Evolutionary conservation across 2,888 invertebrate species (phyloP).

Genomic region (Drosophila nigricruria): DNA sequence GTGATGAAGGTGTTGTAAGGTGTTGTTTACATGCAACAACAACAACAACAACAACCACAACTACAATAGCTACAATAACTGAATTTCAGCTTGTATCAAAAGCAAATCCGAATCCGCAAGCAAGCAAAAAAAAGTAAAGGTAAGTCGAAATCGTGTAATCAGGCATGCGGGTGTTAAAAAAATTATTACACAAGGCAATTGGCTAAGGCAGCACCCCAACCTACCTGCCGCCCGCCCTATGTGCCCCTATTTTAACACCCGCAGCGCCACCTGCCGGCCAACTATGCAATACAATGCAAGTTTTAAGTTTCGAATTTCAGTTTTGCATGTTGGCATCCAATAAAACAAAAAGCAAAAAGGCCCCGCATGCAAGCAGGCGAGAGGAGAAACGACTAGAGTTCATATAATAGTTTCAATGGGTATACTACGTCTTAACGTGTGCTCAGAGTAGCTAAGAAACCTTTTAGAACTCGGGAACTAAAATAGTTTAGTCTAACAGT

Average conservation of each 20-base stretch:
- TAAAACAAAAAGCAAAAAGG: constrained; percentile 1
- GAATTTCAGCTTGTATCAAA: constrained; percentile 50
- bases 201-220: not conserved
- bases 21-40: constrained; percentile 73
- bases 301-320: constrained; percentile 18
- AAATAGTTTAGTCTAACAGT: fast-evolving
- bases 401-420: not conserved
- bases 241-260: constrained; percentile 3
- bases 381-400: not conserved
- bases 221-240: not conserved
- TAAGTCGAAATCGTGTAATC: constrained; percentile 61
- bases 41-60: constrained; percentile 23
- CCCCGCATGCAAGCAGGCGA: constrained; percentile 5
- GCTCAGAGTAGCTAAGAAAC: not conserved
- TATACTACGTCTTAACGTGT: not conserved
- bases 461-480: not conserved
- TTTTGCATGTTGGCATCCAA: constrained; percentile 21
- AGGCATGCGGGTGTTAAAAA: constrained; percentile 75
- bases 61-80: constrained; percentile 32
- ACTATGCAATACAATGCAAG: constrained; percentile 32
- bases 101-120: constrained; percentile 28
- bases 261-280: constrained; percentile 29
- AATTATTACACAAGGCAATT: constrained; percentile 65
- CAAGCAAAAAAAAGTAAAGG: constrained; percentile 32
- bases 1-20: constrained; percentile 79